Evolutionary conservation across 1,140 invertebrate genomes (phyloP).

Genomic region (Phymastichus coffea): DNA sequence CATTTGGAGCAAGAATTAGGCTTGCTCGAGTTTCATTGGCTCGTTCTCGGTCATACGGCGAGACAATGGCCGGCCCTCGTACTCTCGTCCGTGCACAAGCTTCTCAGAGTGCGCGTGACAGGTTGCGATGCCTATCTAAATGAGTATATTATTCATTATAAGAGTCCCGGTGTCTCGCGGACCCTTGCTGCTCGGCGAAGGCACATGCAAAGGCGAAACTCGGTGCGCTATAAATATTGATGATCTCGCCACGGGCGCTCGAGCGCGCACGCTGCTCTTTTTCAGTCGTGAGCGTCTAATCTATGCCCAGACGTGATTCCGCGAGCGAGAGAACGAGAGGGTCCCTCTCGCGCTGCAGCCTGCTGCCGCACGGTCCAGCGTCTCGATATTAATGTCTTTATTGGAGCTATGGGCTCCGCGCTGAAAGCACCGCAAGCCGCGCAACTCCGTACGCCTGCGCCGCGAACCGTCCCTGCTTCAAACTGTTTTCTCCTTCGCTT

Average conservation of each 20-base stretch:
- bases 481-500: slow-evolving; percentile 19
- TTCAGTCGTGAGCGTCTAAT: slow-evolving; percentile 52
- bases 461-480: slow-evolving; percentile 23
- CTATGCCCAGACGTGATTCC: slow-evolving; percentile 52
- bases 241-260: slow-evolving; percentile 37
- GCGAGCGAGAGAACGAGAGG: too few relatives aligned
- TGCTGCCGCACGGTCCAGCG: too few relatives aligned
- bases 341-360: too few relatives aligned
- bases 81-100: too few relatives aligned
- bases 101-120: too few relatives aligned
- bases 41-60: too few relatives aligned
- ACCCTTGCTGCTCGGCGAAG: slow-evolving; percentile 4
- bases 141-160: slow-evolving; percentile 45
- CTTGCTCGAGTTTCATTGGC: too few relatives aligned
- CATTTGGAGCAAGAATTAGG: too few relatives aligned
- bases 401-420: slow-evolving; percentile 36
- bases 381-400: slow-evolving; percentile 57
- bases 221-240: slow-evolving; percentile 43
- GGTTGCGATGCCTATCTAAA: slow-evolving; percentile 42
- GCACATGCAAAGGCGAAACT: slow-evolving; percentile 40
- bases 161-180: slow-evolving; percentile 31
- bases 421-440: slow-evolving; percentile 2
- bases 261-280: slow-evolving; percentile 15
- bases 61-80: too few relatives aligned
- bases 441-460: slow-evolving; percentile 2